Evolutionary conservation across 2,888 invertebrate genomes (phyloP).

Genomic region (Xestia c-nigrum): DNA sequence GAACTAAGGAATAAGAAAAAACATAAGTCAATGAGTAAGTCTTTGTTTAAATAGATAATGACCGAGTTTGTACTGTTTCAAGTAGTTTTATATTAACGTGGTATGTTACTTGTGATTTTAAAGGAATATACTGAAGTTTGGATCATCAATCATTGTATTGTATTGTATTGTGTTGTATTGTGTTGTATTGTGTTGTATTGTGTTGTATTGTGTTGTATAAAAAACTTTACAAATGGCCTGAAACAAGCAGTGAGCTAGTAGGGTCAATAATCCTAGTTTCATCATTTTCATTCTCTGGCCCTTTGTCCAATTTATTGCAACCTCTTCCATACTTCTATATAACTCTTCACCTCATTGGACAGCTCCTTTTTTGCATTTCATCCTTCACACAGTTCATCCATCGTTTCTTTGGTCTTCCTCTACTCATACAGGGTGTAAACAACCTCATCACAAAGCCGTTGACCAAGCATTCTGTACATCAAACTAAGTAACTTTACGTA

Average conservation of each 20-base stretch:
- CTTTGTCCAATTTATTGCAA: not conserved
- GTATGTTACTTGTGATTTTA: constrained; percentile 18
- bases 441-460: no score
- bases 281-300: not conserved
- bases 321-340: not conserved
- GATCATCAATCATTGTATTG: no score
- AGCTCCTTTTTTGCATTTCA: not conserved
- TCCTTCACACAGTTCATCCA: not conserved
- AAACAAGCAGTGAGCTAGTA: not conserved
- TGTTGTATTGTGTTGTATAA: no score
- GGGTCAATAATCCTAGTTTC: no score
- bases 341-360: not conserved
- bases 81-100: constrained; percentile 17
- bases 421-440: no score
- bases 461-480: no score
- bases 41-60: constrained; percentile 62
- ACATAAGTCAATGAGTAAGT: constrained; percentile 46
- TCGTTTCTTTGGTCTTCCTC: not conserved
- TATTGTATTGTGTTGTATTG: no score
- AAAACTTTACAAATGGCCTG: not conserved
- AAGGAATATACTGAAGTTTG: not conserved
- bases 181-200: no score
- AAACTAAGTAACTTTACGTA: no score
- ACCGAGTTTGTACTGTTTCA: constrained; percentile 23
- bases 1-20: constrained; percentile 59